Evolutionary conservation across 2,113 vertebrate species (phyloP).

Genomic region (Bufo gargarizans): DNA sequence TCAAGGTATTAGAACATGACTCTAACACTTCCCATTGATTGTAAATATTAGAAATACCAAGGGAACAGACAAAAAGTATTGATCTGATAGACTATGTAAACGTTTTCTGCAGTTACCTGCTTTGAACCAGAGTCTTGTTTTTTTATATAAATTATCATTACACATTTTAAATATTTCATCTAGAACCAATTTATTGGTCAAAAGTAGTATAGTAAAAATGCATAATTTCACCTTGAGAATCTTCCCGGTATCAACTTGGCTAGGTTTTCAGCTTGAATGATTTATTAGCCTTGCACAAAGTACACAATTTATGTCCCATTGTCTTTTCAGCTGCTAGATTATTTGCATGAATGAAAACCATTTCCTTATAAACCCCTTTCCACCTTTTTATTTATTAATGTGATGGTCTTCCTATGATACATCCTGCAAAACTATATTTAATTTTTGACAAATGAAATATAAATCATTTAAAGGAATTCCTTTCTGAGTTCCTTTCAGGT

Average conservation of each 20-base stretch:
- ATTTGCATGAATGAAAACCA: constrained; percentile 33
- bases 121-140: background rate
- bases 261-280: background rate
- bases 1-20: background rate
- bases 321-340: constrained; percentile 44
- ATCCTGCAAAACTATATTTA: background rate
- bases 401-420: background rate
- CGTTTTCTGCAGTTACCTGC: background rate
- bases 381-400: background rate
- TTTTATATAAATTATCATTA: background rate
- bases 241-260: constrained; percentile 43
- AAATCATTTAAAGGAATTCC: background rate
- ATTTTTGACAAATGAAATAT: background rate
- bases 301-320: constrained; percentile 53
- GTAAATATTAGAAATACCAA: background rate
- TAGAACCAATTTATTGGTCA: background rate
- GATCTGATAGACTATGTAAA: background rate
- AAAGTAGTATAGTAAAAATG: background rate
- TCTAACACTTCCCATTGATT: background rate
- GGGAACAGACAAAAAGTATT: background rate
- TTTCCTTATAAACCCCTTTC: constrained; percentile 42
- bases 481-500: background rate
- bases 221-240: constrained; percentile 23
- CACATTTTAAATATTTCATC: background rate
- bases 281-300: constrained; percentile 41